These are phyloP conservation scores for Chrysopa pallens DNA, from an alignment of 1,140 invertebrate genomes.

Conservation along the genomic window DNA sequence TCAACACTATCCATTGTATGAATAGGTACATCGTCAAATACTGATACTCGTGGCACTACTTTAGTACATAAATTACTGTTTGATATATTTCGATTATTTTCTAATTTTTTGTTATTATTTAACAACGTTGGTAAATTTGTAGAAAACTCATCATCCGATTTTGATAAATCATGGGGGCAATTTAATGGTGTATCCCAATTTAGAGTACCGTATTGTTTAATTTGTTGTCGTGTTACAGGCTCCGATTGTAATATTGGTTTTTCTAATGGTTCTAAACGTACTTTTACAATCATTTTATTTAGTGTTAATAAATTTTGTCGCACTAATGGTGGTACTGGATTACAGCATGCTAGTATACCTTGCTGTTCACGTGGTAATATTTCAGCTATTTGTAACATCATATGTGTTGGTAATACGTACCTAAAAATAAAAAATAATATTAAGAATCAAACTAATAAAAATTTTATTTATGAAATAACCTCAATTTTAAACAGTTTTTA, in stretches of 20 bases:
- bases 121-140: slow-evolving; percentile 40
- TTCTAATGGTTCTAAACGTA: slow-evolving; percentile 43
- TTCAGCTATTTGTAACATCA: slow-evolving; percentile 82
- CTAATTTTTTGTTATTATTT: slow-evolving; percentile 15
- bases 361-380: slow-evolving; percentile 83
- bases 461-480: too few species aligned
- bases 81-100: slow-evolving; percentile 11
- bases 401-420: slow-evolving; percentile 90
- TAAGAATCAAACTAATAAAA: too few species aligned
- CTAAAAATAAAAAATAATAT: slow-evolving; percentile 25
- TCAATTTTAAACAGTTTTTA: too few species aligned
- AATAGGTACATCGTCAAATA: not conserved
- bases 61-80: slow-evolving; percentile 6
- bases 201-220: slow-evolving; percentile 23
- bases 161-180: slow-evolving; percentile 49
- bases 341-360: slow-evolving; percentile 85
- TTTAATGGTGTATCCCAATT: slow-evolving; percentile 34
- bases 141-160: slow-evolving; percentile 29
- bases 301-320: slow-evolving; percentile 54
- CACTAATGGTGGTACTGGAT: slow-evolving; percentile 78
- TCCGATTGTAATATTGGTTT: slow-evolving; percentile 30
- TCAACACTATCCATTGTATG: slow-evolving; percentile 5
- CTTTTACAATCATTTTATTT: slow-evolving; percentile 58
- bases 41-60: not conserved
- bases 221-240: slow-evolving; percentile 20